Percentiles rank a stretch among this genome's conserved stretches.
Conservation (phyloP, 2,888 invertebrate genomes). For the Torymus auratus region DNA sequence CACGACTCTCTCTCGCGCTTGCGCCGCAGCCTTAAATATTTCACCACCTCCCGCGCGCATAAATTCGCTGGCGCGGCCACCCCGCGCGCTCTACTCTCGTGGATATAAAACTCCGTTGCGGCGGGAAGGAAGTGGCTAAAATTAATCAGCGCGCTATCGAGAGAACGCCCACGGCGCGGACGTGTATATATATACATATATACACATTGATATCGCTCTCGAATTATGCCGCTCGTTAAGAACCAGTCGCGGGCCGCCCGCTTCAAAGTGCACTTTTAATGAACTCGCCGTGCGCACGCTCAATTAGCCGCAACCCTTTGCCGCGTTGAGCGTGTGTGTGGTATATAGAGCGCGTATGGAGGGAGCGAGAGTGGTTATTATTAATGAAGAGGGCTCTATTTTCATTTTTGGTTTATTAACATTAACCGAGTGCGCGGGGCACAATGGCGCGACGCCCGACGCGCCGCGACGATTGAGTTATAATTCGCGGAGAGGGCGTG, state of each 20-base stretch:
- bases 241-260: conserved; percentile 43
- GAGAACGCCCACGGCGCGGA: conserved; percentile 46
- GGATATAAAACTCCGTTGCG: too few relatives aligned
- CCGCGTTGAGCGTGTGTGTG: neutral
- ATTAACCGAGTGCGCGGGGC: conserved; percentile 8
- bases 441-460: conserved; percentile 22
- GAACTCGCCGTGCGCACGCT: conserved; percentile 48
- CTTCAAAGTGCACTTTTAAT: conserved; percentile 55
- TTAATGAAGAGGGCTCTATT: conserved; percentile 35
- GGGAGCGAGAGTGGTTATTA: conserved; percentile 1
- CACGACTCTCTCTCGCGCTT: conserved; percentile 10
- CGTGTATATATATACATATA: neutral
- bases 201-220: conserved; percentile 52
- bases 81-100: too few relatives aligned
- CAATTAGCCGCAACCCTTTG: conserved; percentile 55
- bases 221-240: conserved; percentile 57
- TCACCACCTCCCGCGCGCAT: neutral
- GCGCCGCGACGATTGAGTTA: conserved; percentile 19
- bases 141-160: conserved; percentile 49
- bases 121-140: conserved; percentile 54
- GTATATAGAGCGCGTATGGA: too few relatives aligned
- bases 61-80: conserved; percentile 18
- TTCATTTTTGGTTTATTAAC: conserved; percentile 50
- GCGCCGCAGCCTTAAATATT: conserved; percentile 29
- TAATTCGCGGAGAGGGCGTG: neutral